These are phyloP conservation scores for Triplophysa dalaica DNA, from an alignment of 2,113 vertebrate species.

Conservation along the genomic window DNA sequence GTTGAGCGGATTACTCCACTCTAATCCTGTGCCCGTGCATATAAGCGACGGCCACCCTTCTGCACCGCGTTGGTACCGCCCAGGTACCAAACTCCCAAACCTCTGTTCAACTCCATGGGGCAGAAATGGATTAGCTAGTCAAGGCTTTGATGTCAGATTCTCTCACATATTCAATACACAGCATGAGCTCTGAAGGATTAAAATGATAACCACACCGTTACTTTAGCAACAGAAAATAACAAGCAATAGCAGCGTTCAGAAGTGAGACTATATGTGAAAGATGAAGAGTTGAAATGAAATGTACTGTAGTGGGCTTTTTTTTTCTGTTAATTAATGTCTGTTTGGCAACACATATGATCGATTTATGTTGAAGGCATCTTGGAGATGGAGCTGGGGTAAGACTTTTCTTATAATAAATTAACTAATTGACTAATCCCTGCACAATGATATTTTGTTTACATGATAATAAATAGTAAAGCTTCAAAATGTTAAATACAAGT, in stretches of 20 bases:
- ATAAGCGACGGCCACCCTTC: slow-evolving; percentile 39
- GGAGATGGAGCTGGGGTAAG: background rate
- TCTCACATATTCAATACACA: slow-evolving; percentile 51
- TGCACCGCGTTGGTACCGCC: background rate
- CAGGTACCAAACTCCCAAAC: slow-evolving; percentile 54
- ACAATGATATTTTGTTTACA: no score
- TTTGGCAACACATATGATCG: background rate
- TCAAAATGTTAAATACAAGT: no score
- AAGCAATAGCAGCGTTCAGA: slow-evolving; percentile 1
- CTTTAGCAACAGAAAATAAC: slow-evolving; percentile 31
- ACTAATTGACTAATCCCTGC: no score
- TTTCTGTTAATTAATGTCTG: background rate
- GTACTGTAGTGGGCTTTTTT: background rate
- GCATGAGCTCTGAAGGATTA: slow-evolving; percentile 55
- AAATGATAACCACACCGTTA: slow-evolving; percentile 56
- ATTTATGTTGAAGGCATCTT: background rate
- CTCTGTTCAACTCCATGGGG: slow-evolving; percentile 61
- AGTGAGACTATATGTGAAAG: background rate
- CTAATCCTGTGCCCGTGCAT: slow-evolving; percentile 64
- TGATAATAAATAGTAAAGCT: no score
- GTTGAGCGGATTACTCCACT: slow-evolving; percentile 66
- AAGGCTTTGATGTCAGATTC: slow-evolving; percentile 68
- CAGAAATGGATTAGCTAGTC: slow-evolving; percentile 60
- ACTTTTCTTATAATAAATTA: background rate
- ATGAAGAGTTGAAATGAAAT: background rate